Evolutionary conservation across 2,888 invertebrate species (phyloP).

Genomic region (Stenchaetothrips biformis): DNA sequence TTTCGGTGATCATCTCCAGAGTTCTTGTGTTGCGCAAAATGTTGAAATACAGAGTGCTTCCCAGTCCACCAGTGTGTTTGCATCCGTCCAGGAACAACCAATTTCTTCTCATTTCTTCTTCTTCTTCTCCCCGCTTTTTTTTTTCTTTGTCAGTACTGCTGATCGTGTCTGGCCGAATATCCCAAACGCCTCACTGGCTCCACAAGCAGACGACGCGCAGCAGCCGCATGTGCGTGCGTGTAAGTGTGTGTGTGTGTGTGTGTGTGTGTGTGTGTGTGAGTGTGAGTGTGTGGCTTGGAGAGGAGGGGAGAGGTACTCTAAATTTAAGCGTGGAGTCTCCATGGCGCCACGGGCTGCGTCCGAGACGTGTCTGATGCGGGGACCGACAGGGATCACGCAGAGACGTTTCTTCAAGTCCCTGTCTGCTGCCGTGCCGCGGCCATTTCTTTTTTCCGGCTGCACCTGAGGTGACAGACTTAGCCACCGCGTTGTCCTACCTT

Average conservation of each 20-base stretch:
- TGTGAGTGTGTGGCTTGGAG: neutral
- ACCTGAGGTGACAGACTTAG: conserved; percentile 13
- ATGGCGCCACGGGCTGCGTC: neutral
- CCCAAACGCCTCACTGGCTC: neutral
- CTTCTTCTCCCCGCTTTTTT: too few relatives aligned
- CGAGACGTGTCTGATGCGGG: too few relatives aligned
- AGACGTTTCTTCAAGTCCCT: neutral
- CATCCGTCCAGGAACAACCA: too few relatives aligned
- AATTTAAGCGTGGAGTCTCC: conserved; percentile 12
- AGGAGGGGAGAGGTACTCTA: neutral
- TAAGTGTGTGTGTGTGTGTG: neutral
- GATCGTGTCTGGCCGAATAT: neutral
- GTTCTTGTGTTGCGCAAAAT: too few relatives aligned
- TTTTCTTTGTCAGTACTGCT: too few relatives aligned
- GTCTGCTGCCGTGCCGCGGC: neutral
- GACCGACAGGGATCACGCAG: too few relatives aligned
- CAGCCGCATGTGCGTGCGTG: too few relatives aligned
- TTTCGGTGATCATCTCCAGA: too few relatives aligned
- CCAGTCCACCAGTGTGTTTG: too few relatives aligned
- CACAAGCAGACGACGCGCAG: too few relatives aligned
- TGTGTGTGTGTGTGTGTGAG: neutral
- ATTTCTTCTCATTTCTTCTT: too few relatives aligned
- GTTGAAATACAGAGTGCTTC: too few relatives aligned
- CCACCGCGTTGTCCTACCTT: neutral
- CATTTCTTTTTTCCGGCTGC: neutral